Conservation (phyloP, 2,888 invertebrate genomes). For the Vesta saturnalis region DNA sequence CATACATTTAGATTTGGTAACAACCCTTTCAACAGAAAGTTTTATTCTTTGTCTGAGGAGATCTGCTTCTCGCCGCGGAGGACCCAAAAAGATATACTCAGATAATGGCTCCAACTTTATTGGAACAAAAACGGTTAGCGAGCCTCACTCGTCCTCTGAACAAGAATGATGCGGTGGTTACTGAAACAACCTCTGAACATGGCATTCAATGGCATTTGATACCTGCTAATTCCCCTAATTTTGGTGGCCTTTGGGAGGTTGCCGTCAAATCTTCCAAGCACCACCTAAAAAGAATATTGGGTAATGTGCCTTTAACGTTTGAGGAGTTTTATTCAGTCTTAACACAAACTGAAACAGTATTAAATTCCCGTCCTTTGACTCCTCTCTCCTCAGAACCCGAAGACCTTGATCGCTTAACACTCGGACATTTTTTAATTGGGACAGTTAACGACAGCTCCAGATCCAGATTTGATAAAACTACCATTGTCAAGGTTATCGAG, state of each 20-base stretch:
- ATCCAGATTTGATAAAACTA: no score
- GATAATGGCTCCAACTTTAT: not conserved
- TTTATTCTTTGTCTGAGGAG: not conserved
- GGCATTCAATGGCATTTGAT: no score
- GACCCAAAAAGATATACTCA: not conserved
- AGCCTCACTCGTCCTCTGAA: not conserved
- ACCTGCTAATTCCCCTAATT: no score
- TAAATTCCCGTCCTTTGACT: no score
- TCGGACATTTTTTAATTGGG: not conserved
- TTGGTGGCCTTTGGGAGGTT: no score
- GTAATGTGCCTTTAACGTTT: no score
- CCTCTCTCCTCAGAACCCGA: no score
- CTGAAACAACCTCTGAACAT: not conserved
- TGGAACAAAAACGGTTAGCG: not conserved
- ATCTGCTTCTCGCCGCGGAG: not conserved
- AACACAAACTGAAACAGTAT: no score
- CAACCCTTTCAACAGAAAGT: not conserved
- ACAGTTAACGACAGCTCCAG: not conserved
- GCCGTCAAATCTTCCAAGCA: not conserved
- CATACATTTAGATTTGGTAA: not conserved
- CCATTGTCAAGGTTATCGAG: not conserved
- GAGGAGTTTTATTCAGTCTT: no score
- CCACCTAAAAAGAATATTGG: not conserved
- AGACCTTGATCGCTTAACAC: no score
- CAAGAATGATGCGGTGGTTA: not conserved